Base-by-base conservation (phyloP, 2,888 invertebrate genomes). In the Hemithea aestivaria region DNA sequence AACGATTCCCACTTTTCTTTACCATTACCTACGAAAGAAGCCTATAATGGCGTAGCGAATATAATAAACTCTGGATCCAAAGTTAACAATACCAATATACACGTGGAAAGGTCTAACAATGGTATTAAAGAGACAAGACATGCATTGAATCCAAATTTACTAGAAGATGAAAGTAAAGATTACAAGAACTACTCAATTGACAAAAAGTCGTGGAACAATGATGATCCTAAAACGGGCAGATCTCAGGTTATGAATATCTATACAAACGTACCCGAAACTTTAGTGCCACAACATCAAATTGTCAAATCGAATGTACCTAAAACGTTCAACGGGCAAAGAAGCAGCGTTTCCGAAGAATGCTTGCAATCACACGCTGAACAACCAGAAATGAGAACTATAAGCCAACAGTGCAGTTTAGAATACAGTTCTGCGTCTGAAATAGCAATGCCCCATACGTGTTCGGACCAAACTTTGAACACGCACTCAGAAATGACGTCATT, bases 61-160 rank as follows among this genome's bases (percentile, higher is more conserved):
- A 90, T 93, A 9, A 89, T 93, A 41, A 91, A 91, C 40, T 88
- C 91, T 0, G 92, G 93, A 23, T 91, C 92, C 1, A 94, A 94
- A 79, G 91, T 94, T 0, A 94, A 94, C 62, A 94, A 94, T 48
- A 94, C 93, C 0, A 94, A 94, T 66, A 89, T 94, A 47, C 93
- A 94, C 58, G 91, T 92, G 0, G 92, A 93, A 56, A 74, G 89
- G 44, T 68, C 75, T 0, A 82, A 78, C 39, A 89, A 83, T 48
- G 89, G 88, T 0, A 83, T 90, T 0, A 90, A 89, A 51, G 91
- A 90, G 48, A 75, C 85, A 0, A 88, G 90, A 35, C 88, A 89
- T 30, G 66, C 62, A 1, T 70, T 87, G 7, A 92, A 93, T 62
- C 90, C 91, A 0, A 93, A 93, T 58, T 88, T 93, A 39, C 68